Evolutionary conservation across 2,113 vertebrate genomes (phyloP).

Genomic region (Thunnus maccoyii): DNA sequence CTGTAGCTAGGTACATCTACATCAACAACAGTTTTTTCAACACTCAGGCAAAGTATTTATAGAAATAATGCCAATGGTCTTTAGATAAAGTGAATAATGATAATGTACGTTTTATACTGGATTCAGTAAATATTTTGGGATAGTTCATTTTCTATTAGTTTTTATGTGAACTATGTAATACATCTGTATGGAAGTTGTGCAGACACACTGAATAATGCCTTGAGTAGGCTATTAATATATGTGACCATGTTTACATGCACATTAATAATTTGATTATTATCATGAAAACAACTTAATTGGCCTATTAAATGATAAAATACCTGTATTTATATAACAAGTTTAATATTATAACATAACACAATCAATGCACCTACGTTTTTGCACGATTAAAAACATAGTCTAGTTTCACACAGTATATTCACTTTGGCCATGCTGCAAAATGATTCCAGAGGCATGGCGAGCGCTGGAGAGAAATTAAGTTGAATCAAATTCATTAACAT

Average conservation of each 20-base stretch:
- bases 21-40: conserved; percentile 8
- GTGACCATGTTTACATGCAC: conserved; percentile 36
- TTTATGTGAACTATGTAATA: conserved; percentile 13
- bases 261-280: neutral
- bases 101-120: conserved; percentile 32
- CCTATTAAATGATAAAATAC: too few relatives aligned
- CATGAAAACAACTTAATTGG: too few relatives aligned
- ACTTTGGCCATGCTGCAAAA: neutral
- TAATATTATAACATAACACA: too few relatives aligned
- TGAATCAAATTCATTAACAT: too few relatives aligned
- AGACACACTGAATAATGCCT: conserved; percentile 45
- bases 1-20: neutral
- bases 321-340: too few relatives aligned
- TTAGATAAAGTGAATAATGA: conserved; percentile 52
- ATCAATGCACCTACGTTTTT: neutral
- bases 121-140: conserved; percentile 32
- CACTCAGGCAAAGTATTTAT: conserved; percentile 39
- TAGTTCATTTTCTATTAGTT: conserved; percentile 43
- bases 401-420: neutral
- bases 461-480: too few relatives aligned
- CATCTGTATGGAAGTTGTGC: conserved; percentile 20
- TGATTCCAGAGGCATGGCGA: too few relatives aligned
- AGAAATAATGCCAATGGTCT: conserved; percentile 44
- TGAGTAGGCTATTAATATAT: conserved; percentile 44
- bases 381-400: neutral